A percentile compares a stretch with the other conserved stretches of the same genome.
These are phyloP conservation scores for Promerops cafer DNA, from an alignment of 2,113 vertebrate species.

Conservation along the genomic window DNA sequence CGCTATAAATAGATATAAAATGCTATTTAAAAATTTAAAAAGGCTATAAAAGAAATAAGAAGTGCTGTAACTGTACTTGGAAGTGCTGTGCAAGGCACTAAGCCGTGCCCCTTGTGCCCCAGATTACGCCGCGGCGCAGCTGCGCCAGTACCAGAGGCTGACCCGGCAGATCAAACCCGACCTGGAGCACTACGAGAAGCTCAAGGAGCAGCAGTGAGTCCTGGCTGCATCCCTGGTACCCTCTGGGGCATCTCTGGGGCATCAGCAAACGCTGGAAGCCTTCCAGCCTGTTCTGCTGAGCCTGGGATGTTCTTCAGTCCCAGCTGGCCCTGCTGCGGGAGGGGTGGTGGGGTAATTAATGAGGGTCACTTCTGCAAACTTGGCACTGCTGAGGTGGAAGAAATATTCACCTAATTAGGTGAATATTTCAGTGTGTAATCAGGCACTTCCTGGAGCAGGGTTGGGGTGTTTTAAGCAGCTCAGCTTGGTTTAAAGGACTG, in stretches of 20 bases:
- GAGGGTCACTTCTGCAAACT: neutral
- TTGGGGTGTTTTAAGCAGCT: neutral
- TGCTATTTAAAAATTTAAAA: too few relatives aligned
- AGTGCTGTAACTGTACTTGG: too few relatives aligned
- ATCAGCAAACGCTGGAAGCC: too few relatives aligned
- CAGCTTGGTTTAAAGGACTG: neutral
- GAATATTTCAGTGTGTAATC: fast-evolving
- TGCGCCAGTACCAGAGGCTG: constrained; percentile 92
- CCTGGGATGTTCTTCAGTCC: fast-evolving
- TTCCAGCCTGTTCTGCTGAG: fast-evolving
- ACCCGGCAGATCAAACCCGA: constrained; percentile 93
- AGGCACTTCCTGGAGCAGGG: neutral
- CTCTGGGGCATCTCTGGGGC: fast-evolving
- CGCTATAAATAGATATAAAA: too few relatives aligned
- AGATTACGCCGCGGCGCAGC: constrained; percentile 95
- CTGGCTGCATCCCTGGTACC: fast-evolving
- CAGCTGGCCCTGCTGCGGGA: fast-evolving
- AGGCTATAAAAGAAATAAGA: too few relatives aligned
- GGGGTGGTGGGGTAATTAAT: fast-evolving
- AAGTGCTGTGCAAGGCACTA: too few relatives aligned
- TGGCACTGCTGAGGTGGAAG: fast-evolving
- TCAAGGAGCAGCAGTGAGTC: constrained; percentile 83
- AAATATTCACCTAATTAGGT: fast-evolving
- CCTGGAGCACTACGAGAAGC: constrained; percentile 83
- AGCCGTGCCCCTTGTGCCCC: neutral